Evolutionary conservation across 2,888 invertebrate species (phyloP).

Genomic region (Cephus runcator): DNA sequence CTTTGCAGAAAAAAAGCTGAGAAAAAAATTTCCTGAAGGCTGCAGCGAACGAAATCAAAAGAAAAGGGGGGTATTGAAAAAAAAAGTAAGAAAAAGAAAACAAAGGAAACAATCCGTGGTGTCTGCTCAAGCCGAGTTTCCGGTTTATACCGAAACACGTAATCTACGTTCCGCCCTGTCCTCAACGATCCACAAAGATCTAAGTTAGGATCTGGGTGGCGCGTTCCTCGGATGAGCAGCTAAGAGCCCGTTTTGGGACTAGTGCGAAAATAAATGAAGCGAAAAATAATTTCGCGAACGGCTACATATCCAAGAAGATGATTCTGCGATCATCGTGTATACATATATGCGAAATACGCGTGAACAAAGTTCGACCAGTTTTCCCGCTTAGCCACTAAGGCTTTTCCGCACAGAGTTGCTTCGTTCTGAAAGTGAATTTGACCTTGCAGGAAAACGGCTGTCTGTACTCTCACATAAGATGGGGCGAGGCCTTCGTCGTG

Average conservation of each 20-base stretch:
- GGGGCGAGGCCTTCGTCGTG: slow-evolving; percentile 86
- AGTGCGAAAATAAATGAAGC: not conserved
- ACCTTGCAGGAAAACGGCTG: slow-evolving; percentile 76
- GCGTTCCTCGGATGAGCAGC: not conserved
- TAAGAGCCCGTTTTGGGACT: not conserved
- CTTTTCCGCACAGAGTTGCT: not conserved
- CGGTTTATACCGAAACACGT: not conserved
- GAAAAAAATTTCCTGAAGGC: not conserved
- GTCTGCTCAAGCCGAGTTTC: not conserved
- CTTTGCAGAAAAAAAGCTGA: not conserved
- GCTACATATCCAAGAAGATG: not conserved
- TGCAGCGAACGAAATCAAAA: not conserved
- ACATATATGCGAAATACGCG: not conserved
- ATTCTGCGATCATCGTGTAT: not conserved
- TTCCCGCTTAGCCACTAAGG: not conserved
- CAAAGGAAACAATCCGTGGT: not conserved
- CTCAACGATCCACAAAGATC: not conserved
- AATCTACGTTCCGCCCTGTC: not conserved
- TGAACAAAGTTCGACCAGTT: not conserved
- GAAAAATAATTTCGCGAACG: not conserved
- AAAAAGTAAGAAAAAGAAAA: not conserved
- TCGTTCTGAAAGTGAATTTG: not conserved
- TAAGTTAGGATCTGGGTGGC: not conserved
- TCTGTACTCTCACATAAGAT: slow-evolving; percentile 79
- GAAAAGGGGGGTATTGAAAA: too few relatives aligned